Base-by-base conservation (phyloP, 2,113 vertebrate genomes). In the Rhea americana region DNA sequence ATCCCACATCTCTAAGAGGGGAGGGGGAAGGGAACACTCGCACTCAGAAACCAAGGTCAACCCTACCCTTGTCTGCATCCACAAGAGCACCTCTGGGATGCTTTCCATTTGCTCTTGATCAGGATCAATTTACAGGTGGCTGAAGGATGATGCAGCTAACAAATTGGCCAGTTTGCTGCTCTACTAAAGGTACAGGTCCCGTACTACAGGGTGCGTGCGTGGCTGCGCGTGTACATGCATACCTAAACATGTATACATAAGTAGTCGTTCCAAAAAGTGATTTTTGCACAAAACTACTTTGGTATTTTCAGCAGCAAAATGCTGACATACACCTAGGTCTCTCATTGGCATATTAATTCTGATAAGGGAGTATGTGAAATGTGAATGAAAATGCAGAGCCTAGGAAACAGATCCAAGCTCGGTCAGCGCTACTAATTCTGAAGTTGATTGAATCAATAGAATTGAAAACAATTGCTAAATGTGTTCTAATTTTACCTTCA, bases 281-380 rank as follows among this genome's bases (percentile, higher is more conserved):
- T 73, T 45, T 63, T 62, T 67, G 50, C 37, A 73, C 78, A 82
- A 86, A 72, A 72, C n/a, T 25, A 35, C 22, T 82, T 41, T 45
- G 37, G 39, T 81, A 48, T 19, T 62, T 82, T 92, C 58, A 48
- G 37, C 14, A 59, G 20, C 37, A 82, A 79, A 90, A 65, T 28
- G 11, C 6, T 50, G 39, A 66, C 0, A 2, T 13, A 22, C 3
- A 12, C 2, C 7, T 45, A 43, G 2, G 2, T 10, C 35, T 32
- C 15, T 4, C 3, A 47, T 5, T 10, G 30, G 39, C 35, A 41
- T 3, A 15, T 39, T 47, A 77, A 77, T 15, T 61, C 5, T 3
- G 2, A 45, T 11, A 70, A 37, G 13, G 45, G 13, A 73, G 13
- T 6, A n/a, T 1, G 45, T 47, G 7, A 90, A 87, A 58, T 2